Evolutionary conservation across 2,797 vertebrate genomes (phyloP), one percentile per base, ranked within the genome.

Genomic region (Jordanella pulchra): DNA sequence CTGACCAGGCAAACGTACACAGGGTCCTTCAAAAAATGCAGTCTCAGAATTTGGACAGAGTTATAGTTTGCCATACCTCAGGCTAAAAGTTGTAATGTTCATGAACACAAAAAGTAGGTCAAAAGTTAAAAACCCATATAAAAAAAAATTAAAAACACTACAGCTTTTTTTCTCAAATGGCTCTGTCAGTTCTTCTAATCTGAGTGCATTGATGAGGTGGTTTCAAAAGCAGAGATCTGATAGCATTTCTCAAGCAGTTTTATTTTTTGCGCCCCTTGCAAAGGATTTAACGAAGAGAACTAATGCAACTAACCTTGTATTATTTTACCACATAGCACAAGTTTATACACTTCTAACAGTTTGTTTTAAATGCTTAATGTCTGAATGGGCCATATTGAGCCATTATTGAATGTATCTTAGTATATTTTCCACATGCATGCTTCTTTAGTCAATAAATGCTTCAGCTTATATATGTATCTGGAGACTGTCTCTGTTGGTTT

Each of bases 191-290:
- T 53, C 25, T 27, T 65, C 56, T 65, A 71, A 83, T 71, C 75
- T 79, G 75, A 82, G 21, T 58, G 21, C 35, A 78, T 60, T 77
- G 75, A 87, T 85, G 81, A 76, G 87, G 73, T 84, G 74, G 74
- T 84, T 82, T 80, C 79, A 71, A 78, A 85, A 42, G 71, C 71
- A 78, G 44, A 63, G n/a, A 66, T 75, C 65, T 13, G 79, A 86
- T 83, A 82, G 39, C 71, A 82, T 89, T 71, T 80, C 72, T 78
- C 54, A 1, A 65, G 76, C 76, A 65, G 73, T 82, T 64, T 4
- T 64, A 78, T 87, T 86, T 85, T 89, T 86, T 81, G 66, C 11
- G 39, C 55, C 76, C 48, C 18, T 73, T 64, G 77, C 73, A 75
- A 81, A 75, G 78, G 63, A 81, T 68, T 75, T 65, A 75, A 75